Evolutionary conservation across 2,797 vertebrate species (phyloP).

Genomic region (Tenualosa ilisha): DNA sequence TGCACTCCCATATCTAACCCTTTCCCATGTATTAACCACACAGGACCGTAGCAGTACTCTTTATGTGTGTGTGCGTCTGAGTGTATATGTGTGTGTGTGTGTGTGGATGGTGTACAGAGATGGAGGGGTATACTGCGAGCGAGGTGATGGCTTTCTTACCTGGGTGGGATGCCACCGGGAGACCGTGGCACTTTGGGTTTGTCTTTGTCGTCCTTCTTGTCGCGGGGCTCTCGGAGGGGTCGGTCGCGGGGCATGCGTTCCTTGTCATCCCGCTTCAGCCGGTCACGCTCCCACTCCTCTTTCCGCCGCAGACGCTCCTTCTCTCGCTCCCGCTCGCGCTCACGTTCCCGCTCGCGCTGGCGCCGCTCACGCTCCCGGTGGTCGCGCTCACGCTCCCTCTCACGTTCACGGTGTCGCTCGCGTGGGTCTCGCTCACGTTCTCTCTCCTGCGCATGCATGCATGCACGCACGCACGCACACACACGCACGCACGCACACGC

Average conservation of each 20-base stretch:
- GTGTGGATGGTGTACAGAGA: no score
- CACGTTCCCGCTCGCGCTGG: slow-evolving; percentile 85
- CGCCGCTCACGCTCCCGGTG: slow-evolving; percentile 86
- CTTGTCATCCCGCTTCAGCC: slow-evolving; percentile 79
- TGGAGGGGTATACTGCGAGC: no score
- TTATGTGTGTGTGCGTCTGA: no score
- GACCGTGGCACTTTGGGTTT: slow-evolving; percentile 85
- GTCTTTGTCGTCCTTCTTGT: slow-evolving; percentile 87
- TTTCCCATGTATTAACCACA: no score
- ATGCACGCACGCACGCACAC: background rate
- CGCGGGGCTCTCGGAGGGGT: slow-evolving; percentile 74
- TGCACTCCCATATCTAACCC: no score
- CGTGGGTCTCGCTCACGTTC: slow-evolving; percentile 82
- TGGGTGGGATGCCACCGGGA: slow-evolving; percentile 77
- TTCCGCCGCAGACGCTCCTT: slow-evolving; percentile 88
- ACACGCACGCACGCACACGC: background rate
- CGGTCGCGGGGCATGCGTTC: slow-evolving; percentile 67
- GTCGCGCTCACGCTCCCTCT: slow-evolving; percentile 89
- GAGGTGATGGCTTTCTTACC: slow-evolving; percentile 65
- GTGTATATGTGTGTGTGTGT: no score
- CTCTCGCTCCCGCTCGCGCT: slow-evolving; percentile 78
- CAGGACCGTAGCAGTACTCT: no score
- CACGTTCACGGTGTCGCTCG: slow-evolving; percentile 84
- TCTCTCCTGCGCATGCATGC: background rate
- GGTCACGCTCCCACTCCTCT: slow-evolving; percentile 80